Conservation (phyloP, 2,113 vertebrate species). For the Corythornis cristatus region DNA sequence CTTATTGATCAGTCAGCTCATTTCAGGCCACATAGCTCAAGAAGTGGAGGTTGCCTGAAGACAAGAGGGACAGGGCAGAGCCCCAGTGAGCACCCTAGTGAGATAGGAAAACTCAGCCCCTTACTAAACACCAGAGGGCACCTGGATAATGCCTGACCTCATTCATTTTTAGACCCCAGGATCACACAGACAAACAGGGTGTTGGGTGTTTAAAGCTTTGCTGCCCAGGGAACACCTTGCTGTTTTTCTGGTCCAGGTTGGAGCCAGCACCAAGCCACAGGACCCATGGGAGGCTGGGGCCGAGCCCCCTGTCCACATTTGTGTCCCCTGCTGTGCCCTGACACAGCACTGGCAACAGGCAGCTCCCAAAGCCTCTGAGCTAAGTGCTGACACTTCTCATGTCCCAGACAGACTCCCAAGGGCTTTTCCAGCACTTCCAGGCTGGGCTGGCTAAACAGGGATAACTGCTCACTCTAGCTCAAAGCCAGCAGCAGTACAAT, state of each 20-base stretch:
- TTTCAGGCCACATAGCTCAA: neutral
- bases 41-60: neutral
- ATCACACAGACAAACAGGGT: rapidly evolving
- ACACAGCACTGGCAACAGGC: neutral
- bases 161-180: neutral
- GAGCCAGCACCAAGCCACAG: neutral
- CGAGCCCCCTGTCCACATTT: neutral
- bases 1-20: neutral
- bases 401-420: neutral
- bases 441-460: neutral
- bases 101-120: neutral
- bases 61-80: neutral
- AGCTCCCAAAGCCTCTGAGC: neutral
- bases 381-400: neutral
- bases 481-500: neutral
- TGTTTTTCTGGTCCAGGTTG: neutral
- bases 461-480: neutral
- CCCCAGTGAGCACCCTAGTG: neutral
- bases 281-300: neutral
- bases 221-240: neutral
- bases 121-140: neutral
- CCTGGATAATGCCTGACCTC: neutral
- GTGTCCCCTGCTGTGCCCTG: neutral
- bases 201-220: neutral
- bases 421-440: neutral